Conservation (phyloP, 2,113 vertebrate genomes). For the Panurus biarmicus region DNA sequence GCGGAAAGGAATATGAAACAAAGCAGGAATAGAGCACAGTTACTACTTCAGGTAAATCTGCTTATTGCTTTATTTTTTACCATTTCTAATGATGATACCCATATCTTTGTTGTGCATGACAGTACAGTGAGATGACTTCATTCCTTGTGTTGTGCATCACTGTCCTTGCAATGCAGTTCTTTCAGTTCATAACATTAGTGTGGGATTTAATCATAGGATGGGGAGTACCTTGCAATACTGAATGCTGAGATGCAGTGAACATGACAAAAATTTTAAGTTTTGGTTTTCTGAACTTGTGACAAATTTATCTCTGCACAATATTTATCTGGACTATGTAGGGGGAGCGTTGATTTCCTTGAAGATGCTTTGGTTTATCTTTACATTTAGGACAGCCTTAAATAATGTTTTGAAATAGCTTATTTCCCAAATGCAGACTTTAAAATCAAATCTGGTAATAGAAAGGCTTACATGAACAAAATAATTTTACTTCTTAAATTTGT, state of each 20-base stretch:
- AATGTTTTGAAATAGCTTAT: not conserved
- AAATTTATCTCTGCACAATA: not conserved
- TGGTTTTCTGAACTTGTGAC: not conserved
- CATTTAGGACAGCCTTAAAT: not conserved
- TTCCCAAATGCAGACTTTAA: not conserved
- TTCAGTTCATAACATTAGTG: not conserved
- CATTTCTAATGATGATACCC: not conserved
- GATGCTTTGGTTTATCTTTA: not conserved
- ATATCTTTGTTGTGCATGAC: not conserved
- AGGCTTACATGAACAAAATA: not conserved
- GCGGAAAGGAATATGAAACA: constrained; percentile 8
- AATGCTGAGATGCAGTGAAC: not conserved
- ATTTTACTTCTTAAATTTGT: not conserved
- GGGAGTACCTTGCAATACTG: not conserved
- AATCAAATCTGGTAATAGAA: not conserved
- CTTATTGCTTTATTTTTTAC: constrained; percentile 27
- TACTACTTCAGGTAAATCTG: constrained; percentile 52
- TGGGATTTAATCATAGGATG: not conserved
- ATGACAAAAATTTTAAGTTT: not conserved
- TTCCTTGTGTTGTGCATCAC: not conserved
- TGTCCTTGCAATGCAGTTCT: constrained; percentile 9
- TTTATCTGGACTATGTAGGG: not conserved
- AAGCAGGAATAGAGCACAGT: constrained; percentile 1
- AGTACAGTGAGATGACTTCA: not conserved
- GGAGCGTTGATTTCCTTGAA: not conserved